These are phyloP conservation scores for Camponotus pennsylvanicus DNA, from an alignment of 1,140 invertebrate species.

Conservation along the genomic window DNA sequence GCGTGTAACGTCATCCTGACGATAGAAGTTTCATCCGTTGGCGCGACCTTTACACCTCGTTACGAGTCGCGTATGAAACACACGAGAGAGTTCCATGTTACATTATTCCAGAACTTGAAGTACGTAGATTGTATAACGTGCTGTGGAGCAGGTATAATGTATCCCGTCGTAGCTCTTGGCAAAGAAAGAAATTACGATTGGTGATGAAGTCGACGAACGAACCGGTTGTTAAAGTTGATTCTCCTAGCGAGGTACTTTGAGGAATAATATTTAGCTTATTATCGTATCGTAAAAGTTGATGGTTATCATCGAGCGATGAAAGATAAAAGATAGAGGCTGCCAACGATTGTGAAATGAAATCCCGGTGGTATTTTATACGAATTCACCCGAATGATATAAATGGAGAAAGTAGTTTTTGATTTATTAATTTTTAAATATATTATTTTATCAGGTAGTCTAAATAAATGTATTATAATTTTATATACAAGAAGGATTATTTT, in stretches of 20 bases:
- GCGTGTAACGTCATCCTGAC: conserved; percentile 41
- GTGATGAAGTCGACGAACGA: conserved; percentile 22
- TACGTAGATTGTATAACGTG: conserved; percentile 39
- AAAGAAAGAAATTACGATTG: conserved; percentile 39
- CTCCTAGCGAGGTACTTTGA: neutral
- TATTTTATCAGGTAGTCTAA: neutral
- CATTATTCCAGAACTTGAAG: conserved; percentile 46
- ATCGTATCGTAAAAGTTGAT: conserved; percentile 37
- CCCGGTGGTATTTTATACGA: neutral
- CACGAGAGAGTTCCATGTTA: conserved; percentile 25
- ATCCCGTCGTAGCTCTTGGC: neutral
- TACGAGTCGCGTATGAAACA: conserved; percentile 20
- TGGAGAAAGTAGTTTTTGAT: neutral
- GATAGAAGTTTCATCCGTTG: conserved; percentile 52
- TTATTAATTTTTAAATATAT: neutral
- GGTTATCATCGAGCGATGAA: neutral
- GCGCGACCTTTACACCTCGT: conserved; percentile 53
- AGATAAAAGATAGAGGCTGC: neutral
- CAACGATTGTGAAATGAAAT: conserved; percentile 8
- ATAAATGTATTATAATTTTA: neutral
- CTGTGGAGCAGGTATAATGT: conserved; percentile 21
- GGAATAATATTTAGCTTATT: conserved; percentile 28
- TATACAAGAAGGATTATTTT: neutral
- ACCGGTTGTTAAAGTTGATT: conserved; percentile 25
- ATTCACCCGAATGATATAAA: neutral